phyloP scores from a whole-genome alignment of 2,797 vertebrate genomes.

The Gila robusta region DNA sequence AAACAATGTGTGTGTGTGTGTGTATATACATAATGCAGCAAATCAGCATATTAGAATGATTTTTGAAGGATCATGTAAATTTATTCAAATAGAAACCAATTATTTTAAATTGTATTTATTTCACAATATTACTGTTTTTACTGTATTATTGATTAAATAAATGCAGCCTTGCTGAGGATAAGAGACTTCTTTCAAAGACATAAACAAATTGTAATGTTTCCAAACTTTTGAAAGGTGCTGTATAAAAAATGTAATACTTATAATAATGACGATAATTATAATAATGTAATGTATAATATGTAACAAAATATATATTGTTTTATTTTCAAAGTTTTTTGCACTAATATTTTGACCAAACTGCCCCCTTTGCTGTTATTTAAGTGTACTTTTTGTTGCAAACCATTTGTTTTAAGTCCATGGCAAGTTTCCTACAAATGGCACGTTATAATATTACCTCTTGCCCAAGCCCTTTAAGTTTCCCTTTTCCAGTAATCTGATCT shows the following conservation, averaged over 20 bases:
- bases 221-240: not conserved
- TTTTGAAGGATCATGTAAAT: not conserved
- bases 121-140: not conserved
- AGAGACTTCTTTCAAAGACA: not conserved
- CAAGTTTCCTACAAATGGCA: conserved; percentile 36
- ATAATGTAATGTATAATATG: not conserved
- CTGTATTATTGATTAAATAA: not conserved
- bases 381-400: conserved; percentile 21
- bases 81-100: no score
- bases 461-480: conserved; percentile 41
- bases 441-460: conserved; percentile 26
- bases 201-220: not conserved
- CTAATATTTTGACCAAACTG: not conserved
- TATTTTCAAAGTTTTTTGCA: not conserved
- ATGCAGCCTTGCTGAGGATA: not conserved
- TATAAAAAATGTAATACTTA: not conserved
- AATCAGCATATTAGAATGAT: not conserved
- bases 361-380: not conserved
- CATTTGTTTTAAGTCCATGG: conserved; percentile 45
- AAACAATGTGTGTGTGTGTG: no score
- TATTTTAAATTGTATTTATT: not conserved
- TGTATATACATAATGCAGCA: not conserved
- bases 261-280: not conserved
- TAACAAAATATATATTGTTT: not conserved
- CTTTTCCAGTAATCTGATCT: conserved; percentile 38